phyloP scores from a whole-genome alignment of 2,113 vertebrate genomes.

The Oncorhynchus keta region DNA sequence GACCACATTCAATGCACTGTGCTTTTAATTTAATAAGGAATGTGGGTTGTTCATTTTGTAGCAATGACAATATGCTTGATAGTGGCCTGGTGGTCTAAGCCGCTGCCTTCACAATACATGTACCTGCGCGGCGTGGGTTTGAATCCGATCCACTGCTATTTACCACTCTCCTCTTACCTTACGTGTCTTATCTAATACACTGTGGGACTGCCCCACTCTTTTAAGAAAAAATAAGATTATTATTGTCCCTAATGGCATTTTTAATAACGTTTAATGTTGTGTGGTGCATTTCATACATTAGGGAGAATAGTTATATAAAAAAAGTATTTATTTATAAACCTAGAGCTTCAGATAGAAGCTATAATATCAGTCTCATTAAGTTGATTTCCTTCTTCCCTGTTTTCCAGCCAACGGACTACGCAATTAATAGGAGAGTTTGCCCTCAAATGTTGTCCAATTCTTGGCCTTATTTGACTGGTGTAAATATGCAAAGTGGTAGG shows the following conservation, averaged over 20 bases:
- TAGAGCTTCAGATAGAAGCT: neutral
- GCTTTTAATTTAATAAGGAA: constrained; percentile 18
- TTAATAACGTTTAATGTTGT: too few relatives aligned
- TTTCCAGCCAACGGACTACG: too few relatives aligned
- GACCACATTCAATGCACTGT: constrained; percentile 1
- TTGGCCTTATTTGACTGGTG: neutral
- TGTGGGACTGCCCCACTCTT: too few relatives aligned
- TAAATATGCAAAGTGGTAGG: neutral
- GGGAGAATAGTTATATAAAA: too few relatives aligned
- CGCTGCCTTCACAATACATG: neutral
- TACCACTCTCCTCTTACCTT: too few relatives aligned
- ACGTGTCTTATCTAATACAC: too few relatives aligned
- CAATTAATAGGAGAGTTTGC: neutral
- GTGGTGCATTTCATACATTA: too few relatives aligned
- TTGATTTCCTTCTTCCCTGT: too few relatives aligned
- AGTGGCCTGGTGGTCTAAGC: neutral
- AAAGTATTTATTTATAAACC: neutral
- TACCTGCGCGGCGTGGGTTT: neutral
- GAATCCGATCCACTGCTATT: neutral
- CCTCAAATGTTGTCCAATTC: neutral
- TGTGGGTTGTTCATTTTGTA: constrained; percentile 33
- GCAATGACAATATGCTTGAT: constrained; percentile 13
- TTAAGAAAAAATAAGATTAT: too few relatives aligned
- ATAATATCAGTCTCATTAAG: neutral
- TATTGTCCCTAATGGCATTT: too few relatives aligned